These are phyloP conservation scores for Pedicia rivosa DNA, from an alignment of 2,888 invertebrate species.

Conservation along the genomic window DNA sequence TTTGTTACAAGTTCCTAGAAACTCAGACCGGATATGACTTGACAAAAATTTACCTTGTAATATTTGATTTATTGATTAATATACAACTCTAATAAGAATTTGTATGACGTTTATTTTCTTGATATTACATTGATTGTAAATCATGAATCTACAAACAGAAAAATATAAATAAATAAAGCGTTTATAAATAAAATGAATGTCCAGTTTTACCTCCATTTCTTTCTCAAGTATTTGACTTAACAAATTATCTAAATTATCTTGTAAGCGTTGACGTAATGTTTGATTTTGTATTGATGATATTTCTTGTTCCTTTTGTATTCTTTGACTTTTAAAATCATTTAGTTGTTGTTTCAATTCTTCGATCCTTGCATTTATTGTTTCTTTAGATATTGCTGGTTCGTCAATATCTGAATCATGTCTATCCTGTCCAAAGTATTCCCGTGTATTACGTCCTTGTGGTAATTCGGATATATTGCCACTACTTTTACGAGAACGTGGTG, in stretches of 20 bases:
- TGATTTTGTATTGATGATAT: slow-evolving; percentile 73
- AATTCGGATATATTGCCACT: slow-evolving; percentile 12
- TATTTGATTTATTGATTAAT: no score
- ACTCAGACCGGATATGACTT: no score
- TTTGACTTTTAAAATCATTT: slow-evolving; percentile 53
- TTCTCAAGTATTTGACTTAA: slow-evolving; percentile 65
- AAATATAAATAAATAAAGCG: slow-evolving; percentile 1
- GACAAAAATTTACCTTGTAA: no score
- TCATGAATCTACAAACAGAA: slow-evolving; percentile 11
- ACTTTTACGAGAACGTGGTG: slow-evolving; percentile 4
- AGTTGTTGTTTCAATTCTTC: slow-evolving; percentile 57
- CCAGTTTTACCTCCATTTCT: slow-evolving; percentile 41
- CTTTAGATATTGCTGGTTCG: slow-evolving; percentile 22
- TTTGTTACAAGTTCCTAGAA: no score
- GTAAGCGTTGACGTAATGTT: slow-evolving; percentile 66
- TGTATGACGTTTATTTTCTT: no score
- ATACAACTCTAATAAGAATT: no score
- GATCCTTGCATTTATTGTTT: slow-evolving; percentile 45
- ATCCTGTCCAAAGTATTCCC: slow-evolving; percentile 21
- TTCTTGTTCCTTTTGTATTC: slow-evolving; percentile 66
- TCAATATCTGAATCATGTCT: slow-evolving; percentile 21
- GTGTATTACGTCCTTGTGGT: slow-evolving; percentile 1
- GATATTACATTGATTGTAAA: slow-evolving; percentile 8
- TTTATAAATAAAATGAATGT: not conserved
- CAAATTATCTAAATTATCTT: slow-evolving; percentile 62